Base-by-base conservation (phyloP, 2,113 vertebrate genomes). In the Pluvianellus socialis region DNA sequence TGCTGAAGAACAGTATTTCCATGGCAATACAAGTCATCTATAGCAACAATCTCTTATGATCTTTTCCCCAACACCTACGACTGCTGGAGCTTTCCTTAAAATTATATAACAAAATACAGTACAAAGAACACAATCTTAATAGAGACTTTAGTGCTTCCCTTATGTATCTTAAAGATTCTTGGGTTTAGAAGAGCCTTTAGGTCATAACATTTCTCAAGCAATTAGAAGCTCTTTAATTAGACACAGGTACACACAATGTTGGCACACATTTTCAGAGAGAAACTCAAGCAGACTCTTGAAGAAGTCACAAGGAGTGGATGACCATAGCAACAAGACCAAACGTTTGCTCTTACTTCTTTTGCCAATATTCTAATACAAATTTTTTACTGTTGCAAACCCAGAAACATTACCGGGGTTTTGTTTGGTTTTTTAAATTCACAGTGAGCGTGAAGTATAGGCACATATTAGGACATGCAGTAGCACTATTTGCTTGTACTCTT, bases 1-100 rank as follows among this genome's bases (percentile, higher is more conserved):
- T 92, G 73, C 27, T 58, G 53, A 77, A 88, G 53, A 74, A 35
- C 42, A 63, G 42, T 7, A 96, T 97, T 95, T 93, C 94, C 89
- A 95, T 93, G 81, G 95, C 61, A 95, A 95, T 95, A 28, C 21
- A 84, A 53, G 14, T 58, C n/a, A 91, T 4, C 4, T 73, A 63
- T 74, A 84, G 84, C 81, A 95, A 90, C 75, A 71, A 68, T 21
- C 74, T 83, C 35, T 67, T 75, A 71, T 3, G 20, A n/a, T 65
- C 58, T 91, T 91, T 81, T 40, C 72, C 72, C 55, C 63, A 90
- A 67, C 74, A 90, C 68, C 79, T 71, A 85, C 5, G 0, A 42
- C 35, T 79, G 35, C 40, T 74, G 40, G 20, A 83, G 63, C 45
- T 80, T 79, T 81, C 55, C 30, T 85, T 84, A 47, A 76, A 27